A percentile compares a stretch with the other conserved stretches of the same genome.
These are phyloP conservation scores for Ophthalmolycus amberensis DNA, from an alignment of 2,113 vertebrate species.

Conservation along the genomic window DNA sequence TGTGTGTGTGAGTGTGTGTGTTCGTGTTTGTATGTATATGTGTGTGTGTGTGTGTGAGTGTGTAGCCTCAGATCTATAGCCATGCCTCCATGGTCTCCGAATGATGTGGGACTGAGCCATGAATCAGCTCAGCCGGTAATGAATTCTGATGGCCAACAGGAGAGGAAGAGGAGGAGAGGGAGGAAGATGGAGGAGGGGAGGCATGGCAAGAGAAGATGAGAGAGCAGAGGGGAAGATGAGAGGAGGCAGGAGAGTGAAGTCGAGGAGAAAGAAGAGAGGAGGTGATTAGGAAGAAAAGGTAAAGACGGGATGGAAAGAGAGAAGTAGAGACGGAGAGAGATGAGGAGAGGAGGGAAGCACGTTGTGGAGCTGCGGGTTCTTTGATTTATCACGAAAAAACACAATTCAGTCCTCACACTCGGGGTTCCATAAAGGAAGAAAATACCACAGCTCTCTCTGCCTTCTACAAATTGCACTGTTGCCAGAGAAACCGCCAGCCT, in stretches of 20 bases:
- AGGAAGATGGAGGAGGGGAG: not conserved
- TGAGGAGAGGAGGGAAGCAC: not conserved
- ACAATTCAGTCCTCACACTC: conserved; percentile 9
- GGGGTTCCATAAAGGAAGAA: not conserved
- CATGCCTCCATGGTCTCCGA: conserved; percentile 52
- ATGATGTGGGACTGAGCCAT: conserved; percentile 71
- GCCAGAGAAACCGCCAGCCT: not conserved
- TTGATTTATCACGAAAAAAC: conserved; percentile 32
- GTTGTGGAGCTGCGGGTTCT: not conserved
- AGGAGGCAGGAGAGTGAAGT: not conserved
- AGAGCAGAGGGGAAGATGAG: not conserved
- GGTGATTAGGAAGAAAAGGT: not conserved
- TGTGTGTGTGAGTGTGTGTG: conserved; percentile 7
- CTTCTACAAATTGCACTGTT: not conserved
- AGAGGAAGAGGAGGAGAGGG: conserved; percentile 30
- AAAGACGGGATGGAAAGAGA: not conserved
- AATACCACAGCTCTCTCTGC: not conserved
- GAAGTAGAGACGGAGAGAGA: not conserved
- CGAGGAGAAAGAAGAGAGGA: not conserved
- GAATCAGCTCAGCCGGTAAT: conserved; percentile 77
- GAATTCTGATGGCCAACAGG: conserved; percentile 72
- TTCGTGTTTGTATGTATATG: not conserved
- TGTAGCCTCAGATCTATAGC: conserved; percentile 61
- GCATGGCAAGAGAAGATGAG: not conserved
- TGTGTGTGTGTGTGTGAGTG: not conserved